Evolutionary conservation across 2,113 vertebrate genomes (phyloP), one percentile per base, ranked within the genome.

Genomic region (Tautogolabrus adspersus): DNA sequence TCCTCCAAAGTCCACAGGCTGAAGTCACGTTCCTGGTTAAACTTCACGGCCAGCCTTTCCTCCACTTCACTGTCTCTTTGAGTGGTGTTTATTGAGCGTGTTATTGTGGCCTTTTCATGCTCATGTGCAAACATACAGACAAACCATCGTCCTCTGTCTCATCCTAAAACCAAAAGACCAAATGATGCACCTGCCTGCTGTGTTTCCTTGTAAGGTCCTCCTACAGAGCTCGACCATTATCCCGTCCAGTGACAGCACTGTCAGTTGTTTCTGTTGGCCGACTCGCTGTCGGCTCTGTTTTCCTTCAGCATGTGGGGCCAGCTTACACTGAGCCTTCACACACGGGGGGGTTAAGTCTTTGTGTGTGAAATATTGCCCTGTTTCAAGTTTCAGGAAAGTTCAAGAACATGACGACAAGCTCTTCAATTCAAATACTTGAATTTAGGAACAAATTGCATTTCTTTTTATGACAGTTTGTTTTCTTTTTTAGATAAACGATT

Each of bases 241-340:
- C 34, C 46, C 21, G 42, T 75, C 60, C 69, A 22, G 75, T 61
- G 42, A 81, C 75, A 84, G 69, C 72, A 38, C n/a, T 58, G 63
- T 85, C 72, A 49, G 54, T 44, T 84, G 83, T 85, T 83, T 87
- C 67, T 68, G 58, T 78, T 84, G 87, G 81, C 77, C 38, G 47
- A 38, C 21, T 49, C 34, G 1, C 51, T 19, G 46, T 10, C 23
- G 66, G 66, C 61, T 74, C 66, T 81, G 6, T 79, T 86, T 86
- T 83, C 67, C 56, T 66, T 75, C 40, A 30, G 30, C 75, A 49
- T 79, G 51, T 77, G 62, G 58, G 56, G 49, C 37, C 59, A 51
- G 59, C 42, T 73, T 55, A 70, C 77, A 67, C 2, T 22, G 61
- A 71, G 55, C 13, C 37, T 64, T 71, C 59, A 71, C 71, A 73